Percentiles rank a stretch among this genome's conserved stretches.
phyloP scores from a whole-genome alignment of 2,888 invertebrate species.

The Chirona hameri region DNA sequence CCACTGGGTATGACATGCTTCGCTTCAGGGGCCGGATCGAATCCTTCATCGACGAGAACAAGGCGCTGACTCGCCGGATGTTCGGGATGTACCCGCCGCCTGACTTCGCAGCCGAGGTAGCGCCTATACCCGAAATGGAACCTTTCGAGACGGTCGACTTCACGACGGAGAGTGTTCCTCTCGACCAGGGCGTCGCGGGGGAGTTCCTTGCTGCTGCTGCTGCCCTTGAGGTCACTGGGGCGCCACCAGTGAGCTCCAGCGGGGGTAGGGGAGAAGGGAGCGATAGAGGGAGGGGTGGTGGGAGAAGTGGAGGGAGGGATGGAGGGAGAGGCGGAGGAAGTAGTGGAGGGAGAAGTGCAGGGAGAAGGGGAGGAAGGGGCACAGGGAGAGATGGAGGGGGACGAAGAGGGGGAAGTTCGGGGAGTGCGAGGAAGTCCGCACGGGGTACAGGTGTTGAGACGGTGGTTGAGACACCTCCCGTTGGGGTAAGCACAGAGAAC shows the following conservation, averaged over 20 bases:
- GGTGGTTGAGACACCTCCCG: neutral
- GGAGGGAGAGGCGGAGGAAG: neutral
- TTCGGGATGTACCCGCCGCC: conserved; percentile 71
- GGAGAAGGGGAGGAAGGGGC: neutral
- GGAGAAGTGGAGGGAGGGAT: neutral
- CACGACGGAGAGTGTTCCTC: neutral
- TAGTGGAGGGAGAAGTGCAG: neutral
- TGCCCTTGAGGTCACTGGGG: neutral
- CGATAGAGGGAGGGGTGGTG: neutral
- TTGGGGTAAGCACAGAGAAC: no score
- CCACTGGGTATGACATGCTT: conserved; percentile 45
- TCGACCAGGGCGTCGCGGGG: neutral
- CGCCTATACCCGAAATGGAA: neutral
- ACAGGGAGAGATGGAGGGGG: neutral
- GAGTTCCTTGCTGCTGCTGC: neutral
- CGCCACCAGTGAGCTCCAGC: neutral
- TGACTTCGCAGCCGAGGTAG: neutral
- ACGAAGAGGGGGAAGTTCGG: neutral
- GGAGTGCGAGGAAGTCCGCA: neutral
- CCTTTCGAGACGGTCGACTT: neutral
- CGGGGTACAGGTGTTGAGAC: neutral
- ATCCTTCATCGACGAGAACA: conserved; percentile 88
- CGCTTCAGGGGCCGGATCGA: conserved; percentile 79
- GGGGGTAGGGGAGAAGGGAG: neutral
- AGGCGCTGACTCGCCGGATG: conserved; percentile 88